Conservation (phyloP, 2,888 invertebrate genomes). For the Orthonevra nobilis region DNA sequence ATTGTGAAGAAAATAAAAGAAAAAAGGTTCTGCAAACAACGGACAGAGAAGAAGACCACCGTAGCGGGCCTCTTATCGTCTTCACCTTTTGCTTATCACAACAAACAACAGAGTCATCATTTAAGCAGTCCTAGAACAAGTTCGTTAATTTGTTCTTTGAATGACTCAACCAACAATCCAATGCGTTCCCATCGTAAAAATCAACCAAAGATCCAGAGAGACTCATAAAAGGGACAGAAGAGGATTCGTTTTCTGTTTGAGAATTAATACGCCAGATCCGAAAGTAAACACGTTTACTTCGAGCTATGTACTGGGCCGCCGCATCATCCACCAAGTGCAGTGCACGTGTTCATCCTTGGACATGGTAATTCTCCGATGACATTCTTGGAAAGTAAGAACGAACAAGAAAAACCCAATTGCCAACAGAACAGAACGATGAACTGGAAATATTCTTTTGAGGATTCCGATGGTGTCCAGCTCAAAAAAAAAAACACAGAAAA, state of each 20-base stretch:
- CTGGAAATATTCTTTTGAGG: conserved; percentile 64
- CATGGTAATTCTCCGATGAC: conserved; percentile 69
- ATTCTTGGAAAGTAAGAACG: conserved; percentile 55
- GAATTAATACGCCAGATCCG: conserved; percentile 48
- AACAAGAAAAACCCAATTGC: not conserved
- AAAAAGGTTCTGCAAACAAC: conserved; percentile 61
- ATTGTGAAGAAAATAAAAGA: too few species aligned
- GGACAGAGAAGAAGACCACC: conserved; percentile 49
- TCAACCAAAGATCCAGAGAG: conserved; percentile 8
- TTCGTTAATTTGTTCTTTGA: conserved; percentile 51
- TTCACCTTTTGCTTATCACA: conserved; percentile 62
- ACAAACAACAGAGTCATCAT: conserved; percentile 67
- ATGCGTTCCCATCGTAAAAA: conserved; percentile 42
- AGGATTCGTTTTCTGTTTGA: conserved; percentile 38
- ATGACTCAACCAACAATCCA: conserved; percentile 36
- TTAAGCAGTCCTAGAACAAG: conserved; percentile 45
- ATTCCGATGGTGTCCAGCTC: conserved; percentile 59
- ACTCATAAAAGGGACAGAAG: conserved; percentile 29
- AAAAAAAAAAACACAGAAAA: not conserved
- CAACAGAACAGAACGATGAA: conserved; percentile 13
- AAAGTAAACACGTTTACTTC: conserved; percentile 55
- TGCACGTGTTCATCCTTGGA: conserved; percentile 67
- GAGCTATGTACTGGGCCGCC: not conserved
- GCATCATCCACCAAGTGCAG: conserved; percentile 48
- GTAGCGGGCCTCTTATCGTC: conserved; percentile 52